Percentiles rank a stretch among this genome's conserved stretches.
phyloP scores from a whole-genome alignment of 2,113 vertebrate species.

The Oncorhynchus masou region DNA sequence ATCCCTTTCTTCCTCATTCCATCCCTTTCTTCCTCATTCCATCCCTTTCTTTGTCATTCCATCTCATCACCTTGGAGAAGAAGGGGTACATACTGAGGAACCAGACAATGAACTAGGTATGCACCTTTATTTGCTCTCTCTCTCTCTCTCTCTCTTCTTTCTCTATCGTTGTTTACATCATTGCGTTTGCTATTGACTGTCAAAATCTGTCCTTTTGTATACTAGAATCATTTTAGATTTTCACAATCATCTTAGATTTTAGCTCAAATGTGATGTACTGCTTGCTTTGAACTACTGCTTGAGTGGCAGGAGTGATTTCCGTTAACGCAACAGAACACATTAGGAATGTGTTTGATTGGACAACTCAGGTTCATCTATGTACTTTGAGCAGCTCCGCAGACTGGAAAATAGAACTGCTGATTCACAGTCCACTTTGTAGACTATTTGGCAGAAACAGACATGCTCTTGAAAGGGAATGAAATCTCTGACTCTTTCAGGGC shows the following conservation, averaged over 20 bases:
- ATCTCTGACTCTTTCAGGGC: slow-evolving; percentile 23
- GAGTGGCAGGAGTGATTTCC: background rate
- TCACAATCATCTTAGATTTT: too few species aligned
- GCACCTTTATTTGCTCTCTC: slow-evolving; percentile 21
- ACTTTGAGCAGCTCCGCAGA: slow-evolving; percentile 24
- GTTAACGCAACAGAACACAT: background rate
- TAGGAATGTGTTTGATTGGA: slow-evolving; percentile 7
- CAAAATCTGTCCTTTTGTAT: too few species aligned
- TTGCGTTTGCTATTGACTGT: background rate
- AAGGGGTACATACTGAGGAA: slow-evolving; percentile 96
- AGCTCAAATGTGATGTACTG: background rate
- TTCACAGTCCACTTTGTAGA: background rate
- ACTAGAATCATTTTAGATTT: too few species aligned
- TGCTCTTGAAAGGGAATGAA: slow-evolving; percentile 28
- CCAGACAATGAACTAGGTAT: slow-evolving; percentile 94
- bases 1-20: background rate
- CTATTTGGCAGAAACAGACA: slow-evolving; percentile 18
- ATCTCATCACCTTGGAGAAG: slow-evolving; percentile 85
- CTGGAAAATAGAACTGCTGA: background rate
- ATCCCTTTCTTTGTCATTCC: background rate
- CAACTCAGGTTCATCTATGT: slow-evolving; percentile 2
- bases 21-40: background rate
- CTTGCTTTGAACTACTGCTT: background rate
- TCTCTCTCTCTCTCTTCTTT: background rate
- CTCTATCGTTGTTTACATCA: background rate